Conservation (phyloP, 2,888 invertebrate genomes). For the Drosophila lacicola region DNA sequence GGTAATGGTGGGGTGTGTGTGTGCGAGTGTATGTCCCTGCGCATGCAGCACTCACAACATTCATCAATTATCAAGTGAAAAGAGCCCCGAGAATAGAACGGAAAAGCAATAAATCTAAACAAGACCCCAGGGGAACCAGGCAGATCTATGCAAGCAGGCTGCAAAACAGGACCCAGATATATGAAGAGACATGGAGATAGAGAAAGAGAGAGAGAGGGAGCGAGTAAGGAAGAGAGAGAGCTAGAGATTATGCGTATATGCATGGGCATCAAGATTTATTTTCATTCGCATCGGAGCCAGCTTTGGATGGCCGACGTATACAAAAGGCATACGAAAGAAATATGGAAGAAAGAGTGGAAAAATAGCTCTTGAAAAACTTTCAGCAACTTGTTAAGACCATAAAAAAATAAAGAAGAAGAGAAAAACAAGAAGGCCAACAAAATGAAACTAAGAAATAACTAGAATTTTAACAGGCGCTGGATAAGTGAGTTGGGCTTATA, state of each 20-base stretch:
- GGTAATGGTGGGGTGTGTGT: constrained; percentile 5
- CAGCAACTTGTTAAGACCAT: constrained; percentile 13
- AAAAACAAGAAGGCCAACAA: constrained; percentile 1
- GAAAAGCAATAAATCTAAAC: constrained; percentile 72
- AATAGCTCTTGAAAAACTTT: constrained; percentile 8
- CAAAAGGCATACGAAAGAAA: background rate
- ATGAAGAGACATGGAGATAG: background rate
- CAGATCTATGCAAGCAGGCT: constrained; percentile 37
- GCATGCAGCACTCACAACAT: constrained; percentile 56
- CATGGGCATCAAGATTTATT: constrained; percentile 29
- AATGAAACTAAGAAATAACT: constrained; percentile 13
- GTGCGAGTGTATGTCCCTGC: background rate
- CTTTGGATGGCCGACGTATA: constrained; percentile 4
- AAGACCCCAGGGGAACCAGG: constrained; percentile 54
- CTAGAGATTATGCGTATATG: constrained; percentile 37
- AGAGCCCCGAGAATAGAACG: constrained; percentile 41
- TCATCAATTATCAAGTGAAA: constrained; percentile 76
- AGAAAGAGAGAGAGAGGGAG: background rate
- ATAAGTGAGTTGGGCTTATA: constrained; percentile 26
- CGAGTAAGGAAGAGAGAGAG: background rate
- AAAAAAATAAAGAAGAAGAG: background rate
- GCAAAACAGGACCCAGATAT: constrained; percentile 12
- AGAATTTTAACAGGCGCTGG: constrained; percentile 29
- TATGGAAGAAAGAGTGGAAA: background rate
- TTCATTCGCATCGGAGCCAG: constrained; percentile 39